Evolutionary conservation across 1,140 invertebrate species (phyloP).

Genomic region (Anadara kagoshimensis): DNA sequence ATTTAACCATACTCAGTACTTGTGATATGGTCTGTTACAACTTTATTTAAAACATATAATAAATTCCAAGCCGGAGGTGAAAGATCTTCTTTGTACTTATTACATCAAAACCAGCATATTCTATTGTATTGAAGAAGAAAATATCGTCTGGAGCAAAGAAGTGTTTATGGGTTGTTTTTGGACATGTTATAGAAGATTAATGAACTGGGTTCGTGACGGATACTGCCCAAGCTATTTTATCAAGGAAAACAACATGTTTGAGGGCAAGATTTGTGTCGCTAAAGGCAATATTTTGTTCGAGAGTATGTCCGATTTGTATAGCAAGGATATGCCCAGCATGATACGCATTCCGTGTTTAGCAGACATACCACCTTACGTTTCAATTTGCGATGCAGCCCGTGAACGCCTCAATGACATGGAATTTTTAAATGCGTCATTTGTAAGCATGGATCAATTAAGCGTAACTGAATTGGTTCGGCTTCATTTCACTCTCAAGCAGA

Average conservation of each 20-base stretch:
- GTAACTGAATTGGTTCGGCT: too few relatives aligned
- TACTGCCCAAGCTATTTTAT: slow-evolving; percentile 29
- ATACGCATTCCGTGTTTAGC: too few relatives aligned
- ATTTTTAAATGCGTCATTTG: too few relatives aligned
- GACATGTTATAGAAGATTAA: slow-evolving; percentile 7
- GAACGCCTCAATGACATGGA: too few relatives aligned
- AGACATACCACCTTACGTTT: too few relatives aligned
- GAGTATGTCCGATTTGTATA: background rate
- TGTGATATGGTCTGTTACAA: slow-evolving; percentile 9
- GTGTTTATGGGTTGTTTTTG: slow-evolving; percentile 15
- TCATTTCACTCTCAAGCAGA: too few relatives aligned
- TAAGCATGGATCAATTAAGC: too few relatives aligned
- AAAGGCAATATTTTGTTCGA: background rate
- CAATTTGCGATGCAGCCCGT: too few relatives aligned
- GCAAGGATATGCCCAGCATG: background rate
- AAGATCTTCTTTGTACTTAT: background rate
- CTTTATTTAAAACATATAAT: background rate
- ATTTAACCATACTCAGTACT: background rate
- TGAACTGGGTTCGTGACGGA: slow-evolving; percentile 9
- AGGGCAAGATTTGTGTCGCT: slow-evolving; percentile 12
- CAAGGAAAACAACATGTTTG: slow-evolving; percentile 25
- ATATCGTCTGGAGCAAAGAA: background rate
- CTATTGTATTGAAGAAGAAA: background rate
- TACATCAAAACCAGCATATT: background rate
- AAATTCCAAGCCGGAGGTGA: background rate